A percentile compares a stretch with the other conserved stretches of the same genome.
These are phyloP conservation scores for Fulica atra DNA, from an alignment of 2,113 vertebrate species.

Conservation along the genomic window DNA sequence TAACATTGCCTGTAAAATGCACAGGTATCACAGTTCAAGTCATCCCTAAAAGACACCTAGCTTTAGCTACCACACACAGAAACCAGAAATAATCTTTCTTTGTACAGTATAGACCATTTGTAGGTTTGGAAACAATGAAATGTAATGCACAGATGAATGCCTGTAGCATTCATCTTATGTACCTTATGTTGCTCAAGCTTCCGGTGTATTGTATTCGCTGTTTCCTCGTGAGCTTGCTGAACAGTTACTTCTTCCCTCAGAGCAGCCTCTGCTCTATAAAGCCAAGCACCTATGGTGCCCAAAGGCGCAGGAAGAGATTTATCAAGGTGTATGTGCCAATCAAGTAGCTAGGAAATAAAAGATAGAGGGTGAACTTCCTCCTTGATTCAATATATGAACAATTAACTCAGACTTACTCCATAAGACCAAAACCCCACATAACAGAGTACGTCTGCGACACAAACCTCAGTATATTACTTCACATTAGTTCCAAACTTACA, in stretches of 20 bases:
- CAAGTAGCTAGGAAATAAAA: constrained; percentile 84
- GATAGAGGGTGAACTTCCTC: neutral
- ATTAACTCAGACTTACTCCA: neutral
- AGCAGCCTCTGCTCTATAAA: constrained; percentile 89
- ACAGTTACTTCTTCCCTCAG: constrained; percentile 88
- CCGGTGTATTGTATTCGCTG: constrained; percentile 88
- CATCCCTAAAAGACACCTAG: neutral
- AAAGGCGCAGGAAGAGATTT: constrained; percentile 92
- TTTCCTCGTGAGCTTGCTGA: constrained; percentile 94
- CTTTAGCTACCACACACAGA: neutral
- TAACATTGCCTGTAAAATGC: neutral
- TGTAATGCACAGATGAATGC: neutral
- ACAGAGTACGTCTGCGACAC: neutral
- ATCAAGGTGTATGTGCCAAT: constrained; percentile 95
- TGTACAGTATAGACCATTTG: neutral
- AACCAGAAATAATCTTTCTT: neutral
- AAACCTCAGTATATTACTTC: neutral
- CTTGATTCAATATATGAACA: neutral
- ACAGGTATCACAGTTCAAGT: neutral
- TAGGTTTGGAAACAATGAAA: neutral
- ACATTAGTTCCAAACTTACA: neutral
- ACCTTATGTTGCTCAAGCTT: constrained; percentile 95
- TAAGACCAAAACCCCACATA: neutral
- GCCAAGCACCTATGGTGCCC: constrained; percentile 93
- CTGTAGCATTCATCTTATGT: neutral